A percentile compares a stretch with the other conserved stretches of the same genome.
Conservation (phyloP, 1,140 invertebrate species). For the Lanistes nyassanus region DNA sequence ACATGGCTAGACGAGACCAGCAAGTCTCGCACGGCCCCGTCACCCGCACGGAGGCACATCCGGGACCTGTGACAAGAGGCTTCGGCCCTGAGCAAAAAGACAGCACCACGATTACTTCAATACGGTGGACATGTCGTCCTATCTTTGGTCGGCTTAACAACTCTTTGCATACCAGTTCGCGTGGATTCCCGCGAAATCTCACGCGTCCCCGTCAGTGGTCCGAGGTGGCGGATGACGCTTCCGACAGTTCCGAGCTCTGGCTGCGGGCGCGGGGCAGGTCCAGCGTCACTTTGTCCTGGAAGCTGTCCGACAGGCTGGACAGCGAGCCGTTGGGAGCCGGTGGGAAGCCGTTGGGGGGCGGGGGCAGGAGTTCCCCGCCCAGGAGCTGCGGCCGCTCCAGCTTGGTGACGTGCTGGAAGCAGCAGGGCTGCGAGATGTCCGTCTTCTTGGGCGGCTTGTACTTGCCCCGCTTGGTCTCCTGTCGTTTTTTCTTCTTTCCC, state of each 20-base stretch:
- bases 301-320: constrained; percentile 15
- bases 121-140: too few relatives aligned
- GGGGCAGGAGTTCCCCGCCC: constrained; percentile 8
- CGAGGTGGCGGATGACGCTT: constrained; percentile 28
- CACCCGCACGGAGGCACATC: too few relatives aligned
- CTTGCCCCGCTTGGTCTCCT: constrained; percentile 53
- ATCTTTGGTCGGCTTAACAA: too few relatives aligned
- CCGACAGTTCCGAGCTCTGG: constrained; percentile 36
- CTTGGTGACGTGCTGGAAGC: constrained; percentile 86
- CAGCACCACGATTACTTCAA: too few relatives aligned
- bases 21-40: too few relatives aligned
- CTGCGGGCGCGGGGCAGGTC: constrained; percentile 25
- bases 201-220: constrained; percentile 16
- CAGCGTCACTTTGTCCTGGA: constrained; percentile 13
- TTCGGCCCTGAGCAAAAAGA: too few relatives aligned
- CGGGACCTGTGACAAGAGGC: too few relatives aligned
- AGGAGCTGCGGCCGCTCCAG: constrained; percentile 72
- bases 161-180: too few relatives aligned
- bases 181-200: too few relatives aligned
- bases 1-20: too few relatives aligned
- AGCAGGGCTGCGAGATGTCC: constrained; percentile 87
- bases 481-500: constrained; percentile 68
- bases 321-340: constrained; percentile 15
- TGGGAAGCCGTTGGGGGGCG: constrained; percentile 24
- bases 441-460: constrained; percentile 77